Evolutionary conservation across 2,797 vertebrate genomes (phyloP).

Genomic region (Oreonectes daqikongensis): DNA sequence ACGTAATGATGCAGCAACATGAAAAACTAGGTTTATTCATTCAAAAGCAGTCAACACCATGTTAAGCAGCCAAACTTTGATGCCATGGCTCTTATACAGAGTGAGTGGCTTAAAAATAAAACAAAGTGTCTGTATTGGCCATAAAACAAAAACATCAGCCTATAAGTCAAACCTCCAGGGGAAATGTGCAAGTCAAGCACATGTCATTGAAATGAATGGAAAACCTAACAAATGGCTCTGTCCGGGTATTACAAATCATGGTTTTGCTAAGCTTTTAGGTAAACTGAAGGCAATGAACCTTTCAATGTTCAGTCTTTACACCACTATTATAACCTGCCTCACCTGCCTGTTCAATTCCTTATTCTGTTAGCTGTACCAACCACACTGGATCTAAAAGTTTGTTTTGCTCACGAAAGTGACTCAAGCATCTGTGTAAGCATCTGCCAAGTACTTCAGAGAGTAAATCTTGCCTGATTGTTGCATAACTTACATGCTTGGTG

Average conservation of each 20-base stretch:
- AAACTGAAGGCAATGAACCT: too few relatives aligned
- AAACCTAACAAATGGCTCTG: not conserved
- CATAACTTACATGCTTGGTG: slow-evolving; percentile 36
- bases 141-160: not conserved
- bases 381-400: slow-evolving; percentile 3
- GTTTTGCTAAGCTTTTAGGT: too few relatives aligned
- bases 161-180: not conserved
- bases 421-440: slow-evolving; percentile 14
- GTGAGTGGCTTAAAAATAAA: too few relatives aligned
- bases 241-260: not conserved
- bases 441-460: not conserved
- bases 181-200: not conserved
- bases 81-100: too few relatives aligned
- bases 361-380: not conserved
- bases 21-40: too few relatives aligned
- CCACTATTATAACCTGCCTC: too few relatives aligned
- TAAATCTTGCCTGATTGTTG: slow-evolving; percentile 8
- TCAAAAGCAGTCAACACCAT: too few relatives aligned
- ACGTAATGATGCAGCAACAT: too few relatives aligned
- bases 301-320: too few relatives aligned
- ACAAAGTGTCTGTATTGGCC: too few relatives aligned
- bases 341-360: not conserved
- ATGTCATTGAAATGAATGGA: not conserved
- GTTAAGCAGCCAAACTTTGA: too few relatives aligned
- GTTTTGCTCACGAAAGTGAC: not conserved